Evolutionary conservation across 2,113 vertebrate species (phyloP), one percentile per base, ranked within the genome.

Genomic region (Oceanodroma tethys): DNA sequence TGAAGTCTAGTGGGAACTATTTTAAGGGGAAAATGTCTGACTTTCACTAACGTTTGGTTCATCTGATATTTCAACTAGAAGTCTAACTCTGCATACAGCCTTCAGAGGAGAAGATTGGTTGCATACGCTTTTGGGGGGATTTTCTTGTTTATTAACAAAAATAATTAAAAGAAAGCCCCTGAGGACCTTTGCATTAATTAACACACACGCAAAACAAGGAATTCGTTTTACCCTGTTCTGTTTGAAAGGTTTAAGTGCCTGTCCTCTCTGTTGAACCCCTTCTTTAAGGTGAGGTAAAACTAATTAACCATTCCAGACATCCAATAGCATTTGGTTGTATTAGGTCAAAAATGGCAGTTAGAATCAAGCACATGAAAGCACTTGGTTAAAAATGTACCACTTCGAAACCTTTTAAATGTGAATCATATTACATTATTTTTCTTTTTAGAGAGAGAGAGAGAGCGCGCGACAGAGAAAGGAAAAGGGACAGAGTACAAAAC

Each of bases 341-440:
- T 95, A 47, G 76, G 80, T 94, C 63, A 96, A 95, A 94, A 93
- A 89, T 50, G 47, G 76, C 73, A 91, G 74, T 95, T 79, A 70
- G 50, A 90, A 87, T 83, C 47, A 79, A 79, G 43, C 63, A 62
- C 59, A 60, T 80, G 80, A 93, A 96, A 97, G 40, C 68, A 70
- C 55, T 93, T 95, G 70, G 60, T 93, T 96, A 94, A 97, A 97
- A 96, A 52, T 65, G 50, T 81, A 65, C 78, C 82, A 65, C 73
- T 96, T 92, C 42, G 82, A 95, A 94, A 62, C 40, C 48, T 96
- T 97, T 94, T 79, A 94, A 94, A 86, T 0, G 11, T 95, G 90
- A 95, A 85, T 87, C 91, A 58, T 82, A 15, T n/a, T 82, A 23
- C 26, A 10, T 50, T 90, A 79, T 90, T 83, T 93, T 88, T 62